Base-by-base conservation (phyloP, 2,888 invertebrate genomes). In the Malthinus seriepunctatus region DNA sequence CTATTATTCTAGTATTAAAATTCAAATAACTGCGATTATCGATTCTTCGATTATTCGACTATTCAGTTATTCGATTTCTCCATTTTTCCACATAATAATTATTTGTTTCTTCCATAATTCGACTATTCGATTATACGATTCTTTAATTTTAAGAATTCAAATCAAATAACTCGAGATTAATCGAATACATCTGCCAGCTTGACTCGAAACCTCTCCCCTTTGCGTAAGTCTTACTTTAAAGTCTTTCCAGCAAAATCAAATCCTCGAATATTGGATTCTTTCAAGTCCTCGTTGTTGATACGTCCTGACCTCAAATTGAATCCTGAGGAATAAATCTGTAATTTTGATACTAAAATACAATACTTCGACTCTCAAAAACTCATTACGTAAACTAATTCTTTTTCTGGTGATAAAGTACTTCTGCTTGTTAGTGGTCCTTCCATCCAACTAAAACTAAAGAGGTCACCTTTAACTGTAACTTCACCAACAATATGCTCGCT, bases 261-360 rank as follows among this genome's bases (percentile, higher is more conserved):
- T 0, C 90, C 90, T 64, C 87, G 81, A 0, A 88, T 83, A 67
- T 84, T 85, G 63, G 86, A 86, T 66, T 91, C 86, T 8, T 83
- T 79, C 15, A 84, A 72, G 1, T 91, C 86, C 74, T 97, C 96
- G 0, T 88, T 86, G 6, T 91, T 88, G 4, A 97, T 83, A 72
- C 93, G 93, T 1, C 95, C 97, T 0, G 92, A 93, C 71, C 93
- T 88, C 86, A 97, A 97, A 79, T 97, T 97, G 9, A 97, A 76
- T 0, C 95, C 86, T 0, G 93, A 80, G 73, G 90, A 94, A 69
- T 88, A 84, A 0, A 91, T 84, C 76, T 84, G 73, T 1, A 93
- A 0, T 8, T 11, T 35, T 1, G 7, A 6, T 12, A 11, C 8
- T 12, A 34, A 32, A 47, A 3, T 8, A 48, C 90, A 79, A 64